Base-by-base conservation (phyloP, 2,113 vertebrate genomes). In the Grus americana region DNA sequence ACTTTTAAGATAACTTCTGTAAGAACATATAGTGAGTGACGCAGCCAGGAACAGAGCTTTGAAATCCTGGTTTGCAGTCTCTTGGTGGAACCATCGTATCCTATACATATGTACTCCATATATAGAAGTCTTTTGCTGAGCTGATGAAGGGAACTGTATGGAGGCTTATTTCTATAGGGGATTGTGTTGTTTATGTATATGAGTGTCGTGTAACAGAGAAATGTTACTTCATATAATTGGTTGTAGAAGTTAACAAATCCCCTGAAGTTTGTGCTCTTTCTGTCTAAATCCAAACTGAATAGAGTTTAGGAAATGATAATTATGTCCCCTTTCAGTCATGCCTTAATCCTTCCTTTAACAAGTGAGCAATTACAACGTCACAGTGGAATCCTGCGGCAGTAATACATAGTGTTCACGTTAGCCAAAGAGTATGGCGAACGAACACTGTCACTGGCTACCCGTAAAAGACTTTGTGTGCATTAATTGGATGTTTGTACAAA, bases 201-300 rank as follows among this genome's bases (percentile, higher is more conserved):
- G 30, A 95, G 18, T 49, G 30, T 54, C 89, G 73, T 90, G 74
- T 68, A 83, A 66, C n/a, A 63, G 46, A 87, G 57, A 95, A 96
- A 88, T 74, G 9, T 85, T 83, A 29, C 46, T 95, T 73, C 16
- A 20, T 55, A 26, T 74, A 71, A 92, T 91, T 96, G 42, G n/a
- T 38, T 75, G 79, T 62, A 70, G 61, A 93, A 59, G 65, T 79
- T 63, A 90, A 81, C 81, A 84, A 96, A 92, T 91, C 55, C 83
- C 94, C 83, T 63, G 52, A 79, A 87, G 59, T 95, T 92, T 94
- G 47, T 73, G 36, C 32, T 91, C 52, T 87, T 81, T 78, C 79
- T 96, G 63, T 59, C 57, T 92, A 95, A 97, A 96, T 82, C 79
- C 85, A 95, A 83, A 73, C n/a, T 72, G 86, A 92, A 79, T 52